Conservation (phyloP, 2,113 vertebrate species). For the Girardinichthys multiradiatus region DNA sequence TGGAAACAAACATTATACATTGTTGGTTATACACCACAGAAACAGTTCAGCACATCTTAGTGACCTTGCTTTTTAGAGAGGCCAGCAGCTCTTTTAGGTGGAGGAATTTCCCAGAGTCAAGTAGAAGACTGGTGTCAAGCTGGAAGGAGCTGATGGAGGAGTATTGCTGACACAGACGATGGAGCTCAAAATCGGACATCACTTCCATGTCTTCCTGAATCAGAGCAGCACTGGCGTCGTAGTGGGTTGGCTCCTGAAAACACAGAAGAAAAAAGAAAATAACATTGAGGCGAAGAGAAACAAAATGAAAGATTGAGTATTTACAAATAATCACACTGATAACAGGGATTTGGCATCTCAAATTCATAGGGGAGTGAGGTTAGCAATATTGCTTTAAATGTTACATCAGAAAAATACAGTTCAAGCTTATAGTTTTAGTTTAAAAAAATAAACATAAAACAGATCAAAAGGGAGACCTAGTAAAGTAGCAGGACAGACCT, state of each 20-base stretch:
- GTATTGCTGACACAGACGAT: conserved; percentile 91
- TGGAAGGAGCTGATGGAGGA: conserved; percentile 83
- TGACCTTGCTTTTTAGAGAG: conserved; percentile 88
- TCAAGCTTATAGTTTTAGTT: background rate
- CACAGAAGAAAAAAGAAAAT: background rate
- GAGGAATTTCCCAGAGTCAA: conserved; percentile 95
- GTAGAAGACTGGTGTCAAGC: conserved; percentile 84
- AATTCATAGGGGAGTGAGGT: background rate
- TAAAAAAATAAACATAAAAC: background rate
- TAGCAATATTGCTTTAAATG: too few relatives aligned
- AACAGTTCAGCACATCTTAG: background rate
- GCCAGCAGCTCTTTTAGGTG: conserved; percentile 83
- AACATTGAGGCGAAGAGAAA: too few relatives aligned
- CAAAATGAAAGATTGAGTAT: background rate
- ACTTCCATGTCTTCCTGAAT: conserved; percentile 98
- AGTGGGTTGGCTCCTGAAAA: conserved; percentile 90
- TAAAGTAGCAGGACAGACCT: conserved; percentile 75
- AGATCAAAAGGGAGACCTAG: background rate
- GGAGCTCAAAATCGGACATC: conserved; percentile 98
- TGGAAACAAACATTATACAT: background rate
- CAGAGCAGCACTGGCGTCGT: conserved; percentile 88
- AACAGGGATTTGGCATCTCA: too few relatives aligned
- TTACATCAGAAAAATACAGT: background rate
- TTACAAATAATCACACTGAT: background rate
- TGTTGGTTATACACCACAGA: background rate